Base-by-base conservation (phyloP, 2,888 invertebrate species). In the Salpingus planirostris region DNA sequence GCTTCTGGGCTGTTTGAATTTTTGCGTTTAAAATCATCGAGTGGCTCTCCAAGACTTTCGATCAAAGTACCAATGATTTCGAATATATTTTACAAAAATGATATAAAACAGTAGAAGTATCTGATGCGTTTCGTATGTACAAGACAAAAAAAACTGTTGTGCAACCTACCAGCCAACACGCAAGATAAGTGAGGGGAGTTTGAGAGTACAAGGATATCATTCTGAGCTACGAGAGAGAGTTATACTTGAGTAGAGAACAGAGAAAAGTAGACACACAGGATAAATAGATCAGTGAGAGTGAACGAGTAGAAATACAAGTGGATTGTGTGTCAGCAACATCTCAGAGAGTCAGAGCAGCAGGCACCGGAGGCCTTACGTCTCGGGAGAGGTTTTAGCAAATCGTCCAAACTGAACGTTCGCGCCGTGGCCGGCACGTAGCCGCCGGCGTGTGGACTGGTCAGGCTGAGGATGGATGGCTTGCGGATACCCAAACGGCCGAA, bases 361-460 rank as follows among this genome's bases (percentile, higher is more conserved):
- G 52, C 52, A 41, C 51, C 42, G n/a, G n/a, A 49, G 61, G 67
- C 75, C 80, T 81, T 82, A 81, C 81, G 81, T 80, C 79, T 77
- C 67, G 78, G 77, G 70, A 77, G 78, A 69, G 81, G 79, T 73
- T 81, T 80, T 74, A 85, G 79, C 69, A 85, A 78, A 79, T 85
- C 84, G 76, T 85, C 85, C 74, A 84, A 77, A 76, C 83, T 84
- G 76, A 84, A 84, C 66, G 85, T 84, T 71, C 84, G 76, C 66
- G 79, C 78, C 66, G 80, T 76, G 66, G 76, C 74, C 51, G 68
- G 67, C 50, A 65, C 54, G 49, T 61, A 60, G 47, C 60, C 60
- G 59, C 64, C 59, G 62, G 66, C 61, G 67, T 66, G 64, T 70
- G 74, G 71, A 68, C 77, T 73, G 76, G 80, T 77, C 69, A 82